Conservation (phyloP, 1,140 invertebrate genomes). For the Antheraea pernyi region DNA sequence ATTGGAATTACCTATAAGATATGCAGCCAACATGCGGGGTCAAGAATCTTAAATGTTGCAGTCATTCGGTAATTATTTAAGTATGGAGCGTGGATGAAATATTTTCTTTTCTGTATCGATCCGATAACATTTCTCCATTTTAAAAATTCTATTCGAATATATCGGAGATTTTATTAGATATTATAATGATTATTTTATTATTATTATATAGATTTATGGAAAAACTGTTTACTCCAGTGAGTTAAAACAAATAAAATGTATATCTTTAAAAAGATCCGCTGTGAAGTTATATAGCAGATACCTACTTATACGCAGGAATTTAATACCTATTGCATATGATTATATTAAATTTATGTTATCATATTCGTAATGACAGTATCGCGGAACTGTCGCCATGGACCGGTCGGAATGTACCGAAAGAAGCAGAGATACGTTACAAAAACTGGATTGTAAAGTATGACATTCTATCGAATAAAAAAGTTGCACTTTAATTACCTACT, state of each 20-base stretch:
- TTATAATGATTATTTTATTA: no score
- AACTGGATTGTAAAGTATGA: slow-evolving; percentile 5
- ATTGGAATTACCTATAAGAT: slow-evolving; percentile 19
- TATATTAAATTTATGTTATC: slow-evolving; percentile 13
- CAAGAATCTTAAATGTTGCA: slow-evolving; percentile 16
- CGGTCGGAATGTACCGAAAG: slow-evolving; percentile 8
- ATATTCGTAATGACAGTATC: slow-evolving; percentile 7
- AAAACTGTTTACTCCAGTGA: no score
- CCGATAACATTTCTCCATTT: slow-evolving; percentile 4
- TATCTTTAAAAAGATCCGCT: neutral
- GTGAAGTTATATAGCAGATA: neutral
- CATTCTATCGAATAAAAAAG: neutral
- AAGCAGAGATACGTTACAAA: neutral
- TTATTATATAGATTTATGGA: no score
- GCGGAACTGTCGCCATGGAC: slow-evolving; percentile 6
- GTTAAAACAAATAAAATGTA: no score
- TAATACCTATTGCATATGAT: neutral
- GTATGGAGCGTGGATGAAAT: slow-evolving; percentile 10
- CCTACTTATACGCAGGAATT: slow-evolving; percentile 5
- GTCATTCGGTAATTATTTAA: slow-evolving; percentile 5
- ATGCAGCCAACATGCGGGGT: slow-evolving; percentile 16
- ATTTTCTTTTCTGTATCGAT: neutral
- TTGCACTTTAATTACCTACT: slow-evolving; percentile 6
- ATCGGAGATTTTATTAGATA: no score
- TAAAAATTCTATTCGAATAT: neutral